Evolutionary conservation across 2,888 invertebrate species (phyloP), one percentile per base, ranked within the genome.

Genomic region (Hoplodrina ambigua): DNA sequence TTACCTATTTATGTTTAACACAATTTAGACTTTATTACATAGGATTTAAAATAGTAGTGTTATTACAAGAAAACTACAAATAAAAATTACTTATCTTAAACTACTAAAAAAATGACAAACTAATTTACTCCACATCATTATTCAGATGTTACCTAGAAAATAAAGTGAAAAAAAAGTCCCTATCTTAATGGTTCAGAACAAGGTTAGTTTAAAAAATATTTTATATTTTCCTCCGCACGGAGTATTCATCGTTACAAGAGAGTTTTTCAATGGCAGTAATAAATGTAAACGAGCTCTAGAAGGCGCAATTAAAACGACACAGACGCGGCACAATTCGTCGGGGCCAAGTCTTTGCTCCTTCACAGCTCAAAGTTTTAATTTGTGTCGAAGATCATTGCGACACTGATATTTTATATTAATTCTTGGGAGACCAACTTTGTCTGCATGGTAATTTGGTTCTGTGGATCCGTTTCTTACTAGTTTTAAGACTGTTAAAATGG

Each of bases 281-380:
- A 92, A 92, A 92, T 91, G 91, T 90, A 90, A 92, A 92, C 90
- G 90, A 89, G 84, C 83, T 78, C 79, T 81, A 84, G 86, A 82
- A 87, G 84, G 86, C 85, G 88, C 89, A 89, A 91, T 92, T 91
- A 92, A 90, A 91, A 86, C 86, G 87, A 88, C 86, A 87, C 83
- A 86, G 82, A 78, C 85, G 78, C 80, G 84, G 81, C 85, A 86
- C 87, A 87, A 88, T 88, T 90, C 87, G 86, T 87, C 78, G 87
- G 85, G 88, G 86, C 87, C 84, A 85, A 85, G 88, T 89, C 89
- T 89, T 88, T 83, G 85, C 86, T 86, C 84, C 85, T 41, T 86
- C 84, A 80, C 86, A 69, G 82, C 83, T 87, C 84, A 80, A 91
- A 91, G 87, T 92, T 92, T 92, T 91, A 91, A 91, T 91, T 90